These are phyloP conservation scores for Drosophila cyrtoloma DNA, from an alignment of 2,888 invertebrate genomes.

Conservation along the genomic window DNA sequence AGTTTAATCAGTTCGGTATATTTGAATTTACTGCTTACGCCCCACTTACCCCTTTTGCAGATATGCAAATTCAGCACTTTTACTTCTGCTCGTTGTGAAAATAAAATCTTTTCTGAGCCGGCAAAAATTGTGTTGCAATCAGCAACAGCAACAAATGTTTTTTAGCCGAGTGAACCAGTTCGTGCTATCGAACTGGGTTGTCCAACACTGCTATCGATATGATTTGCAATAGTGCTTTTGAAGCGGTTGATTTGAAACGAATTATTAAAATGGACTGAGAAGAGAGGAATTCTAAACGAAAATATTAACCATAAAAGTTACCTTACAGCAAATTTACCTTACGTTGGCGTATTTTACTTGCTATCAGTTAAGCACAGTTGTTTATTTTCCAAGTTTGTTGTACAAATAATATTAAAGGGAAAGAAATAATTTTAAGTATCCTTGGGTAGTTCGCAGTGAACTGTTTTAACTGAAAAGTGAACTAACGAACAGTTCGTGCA, in stretches of 20 bases:
- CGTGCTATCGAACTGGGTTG: background rate
- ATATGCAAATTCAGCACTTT: constrained; percentile 26
- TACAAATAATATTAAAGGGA: background rate
- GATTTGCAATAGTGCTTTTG: background rate
- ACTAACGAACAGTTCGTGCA: background rate
- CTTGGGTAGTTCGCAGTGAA: background rate
- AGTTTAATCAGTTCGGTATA: constrained; percentile 26
- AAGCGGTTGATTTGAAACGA: constrained; percentile 2
- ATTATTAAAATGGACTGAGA: background rate
- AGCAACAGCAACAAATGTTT: background rate
- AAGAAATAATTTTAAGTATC: background rate
- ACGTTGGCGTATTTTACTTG: background rate
- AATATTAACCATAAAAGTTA: background rate
- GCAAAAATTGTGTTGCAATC: constrained; percentile 33
- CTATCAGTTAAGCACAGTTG: background rate
- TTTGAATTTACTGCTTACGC: background rate
- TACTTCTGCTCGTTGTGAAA: constrained; percentile 13
- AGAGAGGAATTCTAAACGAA: background rate
- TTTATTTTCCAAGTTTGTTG: background rate
- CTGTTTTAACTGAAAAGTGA: background rate
- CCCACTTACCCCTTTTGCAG: constrained; percentile 34
- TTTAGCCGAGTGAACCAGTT: background rate
- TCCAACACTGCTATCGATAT: constrained; percentile 6
- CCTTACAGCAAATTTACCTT: background rate
- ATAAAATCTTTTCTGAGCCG: constrained; percentile 45